Evolutionary conservation across 2,113 vertebrate species (phyloP).

Genomic region (Macquaria ambigua): DNA sequence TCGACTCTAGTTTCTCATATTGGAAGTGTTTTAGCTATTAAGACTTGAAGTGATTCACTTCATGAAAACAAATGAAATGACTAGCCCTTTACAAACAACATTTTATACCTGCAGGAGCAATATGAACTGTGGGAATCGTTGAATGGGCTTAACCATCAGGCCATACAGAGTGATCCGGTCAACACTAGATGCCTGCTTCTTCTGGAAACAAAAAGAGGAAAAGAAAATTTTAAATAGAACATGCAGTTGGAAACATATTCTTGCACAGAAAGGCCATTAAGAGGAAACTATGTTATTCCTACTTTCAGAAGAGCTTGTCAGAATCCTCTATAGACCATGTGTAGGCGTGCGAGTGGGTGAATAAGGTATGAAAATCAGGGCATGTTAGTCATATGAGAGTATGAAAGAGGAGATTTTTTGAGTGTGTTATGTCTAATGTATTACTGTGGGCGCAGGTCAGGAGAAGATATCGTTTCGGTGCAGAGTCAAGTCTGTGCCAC

Average conservation of each 20-base stretch:
- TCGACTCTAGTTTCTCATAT: slow-evolving; percentile 12
- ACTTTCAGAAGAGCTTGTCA: slow-evolving; percentile 38
- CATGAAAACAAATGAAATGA: slow-evolving; percentile 16
- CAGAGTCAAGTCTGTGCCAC: slow-evolving; percentile 29
- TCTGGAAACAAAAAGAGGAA: slow-evolving; percentile 77
- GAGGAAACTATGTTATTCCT: slow-evolving; percentile 20
- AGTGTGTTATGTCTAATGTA: slow-evolving; percentile 45
- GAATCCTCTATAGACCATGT: slow-evolving; percentile 31
- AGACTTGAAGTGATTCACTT: slow-evolving; percentile 3
- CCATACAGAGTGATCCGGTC: slow-evolving; percentile 97
- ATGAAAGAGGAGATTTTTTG: slow-evolving; percentile 39
- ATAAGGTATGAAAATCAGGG: slow-evolving; percentile 43
- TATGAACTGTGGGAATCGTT: slow-evolving; percentile 97
- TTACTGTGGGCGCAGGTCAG: slow-evolving; percentile 48
- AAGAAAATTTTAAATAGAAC: not conserved
- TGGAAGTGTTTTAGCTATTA: slow-evolving; percentile 1
- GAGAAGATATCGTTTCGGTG: not conserved
- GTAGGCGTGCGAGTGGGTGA: slow-evolving; percentile 63
- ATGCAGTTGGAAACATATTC: not conserved
- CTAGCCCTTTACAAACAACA: not conserved
- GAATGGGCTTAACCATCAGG: slow-evolving; percentile 98
- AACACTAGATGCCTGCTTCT: slow-evolving; percentile 90
- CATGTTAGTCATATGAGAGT: slow-evolving; percentile 46
- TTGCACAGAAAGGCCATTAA: slow-evolving; percentile 25
- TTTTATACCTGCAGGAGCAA: slow-evolving; percentile 92